Evolutionary conservation across 92 coral and sea anemone species (phyloP).

Genomic region (Palythoa grandiflora): DNA sequence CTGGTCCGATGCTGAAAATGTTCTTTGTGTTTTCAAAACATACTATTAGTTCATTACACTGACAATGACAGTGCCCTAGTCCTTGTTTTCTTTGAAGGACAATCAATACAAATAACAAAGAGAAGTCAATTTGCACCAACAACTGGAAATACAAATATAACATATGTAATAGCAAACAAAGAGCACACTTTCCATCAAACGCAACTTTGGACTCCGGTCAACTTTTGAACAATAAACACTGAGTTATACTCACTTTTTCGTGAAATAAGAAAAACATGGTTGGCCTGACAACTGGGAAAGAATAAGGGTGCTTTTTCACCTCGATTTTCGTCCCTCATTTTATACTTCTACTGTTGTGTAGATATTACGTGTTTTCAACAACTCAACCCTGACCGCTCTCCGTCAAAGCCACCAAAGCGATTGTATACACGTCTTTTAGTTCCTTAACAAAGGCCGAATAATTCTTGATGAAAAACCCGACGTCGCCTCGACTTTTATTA

Average conservation of each 20-base stretch:
- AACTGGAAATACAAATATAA: background rate
- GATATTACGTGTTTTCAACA: background rate
- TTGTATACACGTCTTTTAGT: background rate
- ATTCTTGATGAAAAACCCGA: background rate
- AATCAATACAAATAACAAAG: no score
- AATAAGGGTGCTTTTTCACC: background rate
- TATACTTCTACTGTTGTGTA: background rate
- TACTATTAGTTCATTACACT: no score
- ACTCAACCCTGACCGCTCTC: background rate
- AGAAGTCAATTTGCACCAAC: background rate
- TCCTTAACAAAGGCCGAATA: background rate
- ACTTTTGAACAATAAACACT: background rate
- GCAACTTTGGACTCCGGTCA: background rate
- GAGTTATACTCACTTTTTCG: slow-evolving; percentile 3
- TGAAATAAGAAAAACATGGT: background rate
- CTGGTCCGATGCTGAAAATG: no score
- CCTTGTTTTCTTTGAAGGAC: no score
- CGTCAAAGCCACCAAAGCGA: background rate
- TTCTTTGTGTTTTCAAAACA: no score
- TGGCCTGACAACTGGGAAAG: slow-evolving; percentile 4
- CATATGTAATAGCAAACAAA: background rate
- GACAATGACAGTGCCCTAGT: no score
- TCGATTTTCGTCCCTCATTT: background rate
- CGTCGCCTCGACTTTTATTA: background rate
- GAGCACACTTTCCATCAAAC: background rate